Percentiles rank a stretch among this genome's conserved stretches.
These are phyloP conservation scores for Pogonus chalceus DNA, from an alignment of 1,140 invertebrate species.

Conservation along the genomic window DNA sequence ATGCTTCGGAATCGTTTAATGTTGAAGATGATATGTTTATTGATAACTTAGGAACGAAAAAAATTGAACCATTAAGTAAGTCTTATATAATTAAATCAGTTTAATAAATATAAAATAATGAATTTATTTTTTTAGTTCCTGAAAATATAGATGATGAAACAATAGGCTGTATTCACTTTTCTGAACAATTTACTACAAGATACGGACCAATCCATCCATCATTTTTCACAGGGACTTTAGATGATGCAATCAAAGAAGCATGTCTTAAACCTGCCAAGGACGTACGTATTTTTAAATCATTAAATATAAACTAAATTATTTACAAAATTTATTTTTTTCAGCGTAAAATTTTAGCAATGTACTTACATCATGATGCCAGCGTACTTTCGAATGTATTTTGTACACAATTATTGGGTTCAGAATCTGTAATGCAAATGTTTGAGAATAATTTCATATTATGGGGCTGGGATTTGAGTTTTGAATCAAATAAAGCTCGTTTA, in stretches of 20 bases:
- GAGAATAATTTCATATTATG: conserved; percentile 83
- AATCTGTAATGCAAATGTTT: conserved; percentile 78
- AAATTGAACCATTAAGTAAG: conserved; percentile 68
- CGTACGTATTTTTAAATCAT: conserved; percentile 42
- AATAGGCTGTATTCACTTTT: conserved; percentile 77
- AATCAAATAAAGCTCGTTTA: conserved; percentile 69
- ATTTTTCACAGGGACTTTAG: conserved; percentile 83
- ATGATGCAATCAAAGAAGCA: conserved; percentile 81
- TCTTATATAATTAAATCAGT: conserved; percentile 16
- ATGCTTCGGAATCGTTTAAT: conserved; percentile 65
- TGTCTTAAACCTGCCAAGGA: conserved; percentile 79
- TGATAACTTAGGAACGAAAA: conserved; percentile 56
- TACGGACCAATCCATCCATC: conserved; percentile 75
- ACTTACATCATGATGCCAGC: conserved; percentile 89
- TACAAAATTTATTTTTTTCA: conserved; percentile 40
- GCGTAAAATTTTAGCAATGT: conserved; percentile 84
- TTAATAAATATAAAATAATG: conserved; percentile 9
- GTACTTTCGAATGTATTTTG: conserved; percentile 94
- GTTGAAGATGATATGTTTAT: conserved; percentile 81
- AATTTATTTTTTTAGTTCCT: conserved; percentile 55
- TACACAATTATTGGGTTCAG: conserved; percentile 82
- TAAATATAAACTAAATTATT: not conserved
- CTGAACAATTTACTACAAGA: conserved; percentile 69
- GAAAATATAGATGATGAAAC: conserved; percentile 77
- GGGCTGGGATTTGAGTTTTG: conserved; percentile 89